phyloP scores from a whole-genome alignment of 92 coral and sea anemone genomes.

The Actinostola sp. region DNA sequence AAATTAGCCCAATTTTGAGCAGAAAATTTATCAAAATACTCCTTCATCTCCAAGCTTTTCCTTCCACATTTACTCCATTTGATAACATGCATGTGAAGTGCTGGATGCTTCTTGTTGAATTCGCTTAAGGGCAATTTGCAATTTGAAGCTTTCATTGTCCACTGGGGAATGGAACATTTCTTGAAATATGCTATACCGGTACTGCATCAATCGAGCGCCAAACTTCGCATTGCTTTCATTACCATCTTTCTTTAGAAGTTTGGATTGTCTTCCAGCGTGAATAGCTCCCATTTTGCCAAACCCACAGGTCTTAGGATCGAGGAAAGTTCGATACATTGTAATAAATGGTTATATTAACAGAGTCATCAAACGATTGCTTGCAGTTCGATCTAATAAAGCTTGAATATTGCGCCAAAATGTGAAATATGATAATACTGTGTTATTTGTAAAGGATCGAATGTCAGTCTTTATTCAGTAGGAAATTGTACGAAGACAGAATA shows the following conservation, averaged over 20 bases:
- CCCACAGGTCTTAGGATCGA: constrained; percentile 19
- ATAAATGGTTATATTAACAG: too few relatives aligned
- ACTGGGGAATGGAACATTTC: constrained; percentile 7
- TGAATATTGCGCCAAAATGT: too few relatives aligned
- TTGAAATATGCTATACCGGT: constrained; percentile 8
- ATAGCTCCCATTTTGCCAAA: constrained; percentile 11
- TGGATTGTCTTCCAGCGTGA: background rate
- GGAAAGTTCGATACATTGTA: constrained; percentile 5
- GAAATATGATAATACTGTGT: too few relatives aligned
- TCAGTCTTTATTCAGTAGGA: too few relatives aligned
- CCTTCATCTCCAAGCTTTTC: constrained; percentile 21
- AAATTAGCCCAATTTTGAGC: constrained; percentile 29
- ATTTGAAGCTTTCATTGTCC: constrained; percentile 5
- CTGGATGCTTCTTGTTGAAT: constrained; percentile 17
- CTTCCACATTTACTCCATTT: constrained; percentile 24
- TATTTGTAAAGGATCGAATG: too few relatives aligned
- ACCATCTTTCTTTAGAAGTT: background rate
- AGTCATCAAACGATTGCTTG: too few relatives aligned
- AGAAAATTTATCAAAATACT: constrained; percentile 24
- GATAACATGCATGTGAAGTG: constrained; percentile 4
- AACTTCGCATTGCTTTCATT: constrained; percentile 17
- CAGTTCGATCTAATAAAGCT: too few relatives aligned
- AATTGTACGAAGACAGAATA: too few relatives aligned
- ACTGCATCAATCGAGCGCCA: constrained; percentile 21
- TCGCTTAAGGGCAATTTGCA: constrained; percentile 2